Conservation (phyloP, 1,140 invertebrate genomes). For the Condylostylus longicornis region DNA sequence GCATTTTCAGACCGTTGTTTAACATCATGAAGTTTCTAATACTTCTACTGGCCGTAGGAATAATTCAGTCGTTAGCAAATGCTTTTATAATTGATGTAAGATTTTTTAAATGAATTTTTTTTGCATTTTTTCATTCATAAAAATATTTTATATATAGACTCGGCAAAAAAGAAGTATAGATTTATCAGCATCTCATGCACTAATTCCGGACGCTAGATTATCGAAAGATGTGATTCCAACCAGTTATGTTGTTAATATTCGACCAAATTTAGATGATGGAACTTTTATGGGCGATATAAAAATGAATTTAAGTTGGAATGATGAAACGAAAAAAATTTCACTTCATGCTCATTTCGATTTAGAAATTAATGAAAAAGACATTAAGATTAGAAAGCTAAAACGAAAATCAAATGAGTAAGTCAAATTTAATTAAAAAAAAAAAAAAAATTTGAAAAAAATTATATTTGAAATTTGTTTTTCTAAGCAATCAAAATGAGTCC, state of each 20-base stretch:
- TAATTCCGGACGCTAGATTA: conserved; percentile 40
- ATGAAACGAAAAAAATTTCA: conserved; percentile 39
- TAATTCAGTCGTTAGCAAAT: not conserved
- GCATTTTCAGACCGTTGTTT: too few species aligned
- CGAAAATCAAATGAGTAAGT: too few species aligned
- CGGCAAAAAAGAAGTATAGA: conserved; percentile 38
- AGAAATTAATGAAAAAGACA: conserved; percentile 34
- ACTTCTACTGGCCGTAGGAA: not conserved
- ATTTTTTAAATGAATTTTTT: not conserved
- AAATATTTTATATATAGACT: conserved; percentile 1
- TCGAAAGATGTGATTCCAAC: conserved; percentile 41
- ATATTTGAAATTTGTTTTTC: not conserved
- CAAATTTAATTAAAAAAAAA: conserved; percentile 14
- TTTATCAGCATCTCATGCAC: conserved; percentile 39
- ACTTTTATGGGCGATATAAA: conserved; percentile 43
- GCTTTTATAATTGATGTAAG: not conserved
- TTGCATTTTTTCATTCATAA: not conserved
- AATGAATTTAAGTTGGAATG: conserved; percentile 43
- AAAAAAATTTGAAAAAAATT: conserved; percentile 17
- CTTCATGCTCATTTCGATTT: conserved; percentile 46
- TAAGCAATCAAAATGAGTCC: conserved; percentile 4
- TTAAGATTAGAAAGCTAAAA: conserved; percentile 16
- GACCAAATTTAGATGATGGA: conserved; percentile 41
- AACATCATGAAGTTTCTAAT: conserved; percentile 1
- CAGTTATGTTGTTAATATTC: conserved; percentile 43